phyloP scores from a whole-genome alignment of 2,113 vertebrate species.

The Osmerus mordax region DNA sequence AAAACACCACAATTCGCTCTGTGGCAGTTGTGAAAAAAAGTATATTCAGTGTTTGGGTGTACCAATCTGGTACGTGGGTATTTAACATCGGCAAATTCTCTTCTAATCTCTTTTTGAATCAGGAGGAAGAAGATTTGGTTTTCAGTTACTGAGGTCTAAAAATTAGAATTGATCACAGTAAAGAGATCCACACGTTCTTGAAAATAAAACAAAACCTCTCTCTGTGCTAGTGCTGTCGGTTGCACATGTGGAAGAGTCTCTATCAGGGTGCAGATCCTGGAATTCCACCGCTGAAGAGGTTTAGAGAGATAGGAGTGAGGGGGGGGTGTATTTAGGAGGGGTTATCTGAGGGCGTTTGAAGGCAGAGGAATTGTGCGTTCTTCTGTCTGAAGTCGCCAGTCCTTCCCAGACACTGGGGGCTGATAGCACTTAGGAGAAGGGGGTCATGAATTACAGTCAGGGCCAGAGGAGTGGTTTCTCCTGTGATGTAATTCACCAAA shows the following conservation, averaged over 20 bases:
- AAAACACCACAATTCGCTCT: neutral
- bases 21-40: neutral
- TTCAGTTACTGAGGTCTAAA: too few species aligned
- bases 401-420: neutral
- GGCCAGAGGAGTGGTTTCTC: neutral
- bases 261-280: slow-evolving; percentile 1
- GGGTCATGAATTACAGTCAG: slow-evolving; percentile 17
- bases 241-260: neutral
- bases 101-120: too few species aligned
- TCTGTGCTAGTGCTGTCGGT: neutral
- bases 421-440: neutral
- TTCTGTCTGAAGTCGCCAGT: slow-evolving; percentile 7
- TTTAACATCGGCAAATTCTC: too few species aligned
- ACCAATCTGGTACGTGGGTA: neutral
- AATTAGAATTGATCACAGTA: too few species aligned
- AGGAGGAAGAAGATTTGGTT: too few species aligned
- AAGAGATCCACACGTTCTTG: too few species aligned
- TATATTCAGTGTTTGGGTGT: neutral
- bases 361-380: neutral
- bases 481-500: neutral
- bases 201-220: too few species aligned
- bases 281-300: slow-evolving; percentile 1
- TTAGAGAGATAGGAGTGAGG: too few species aligned
- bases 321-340: neutral
- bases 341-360: slow-evolving; percentile 8